phyloP scores from a whole-genome alignment of 2,113 vertebrate genomes.

The Caloenas nicobarica region DNA sequence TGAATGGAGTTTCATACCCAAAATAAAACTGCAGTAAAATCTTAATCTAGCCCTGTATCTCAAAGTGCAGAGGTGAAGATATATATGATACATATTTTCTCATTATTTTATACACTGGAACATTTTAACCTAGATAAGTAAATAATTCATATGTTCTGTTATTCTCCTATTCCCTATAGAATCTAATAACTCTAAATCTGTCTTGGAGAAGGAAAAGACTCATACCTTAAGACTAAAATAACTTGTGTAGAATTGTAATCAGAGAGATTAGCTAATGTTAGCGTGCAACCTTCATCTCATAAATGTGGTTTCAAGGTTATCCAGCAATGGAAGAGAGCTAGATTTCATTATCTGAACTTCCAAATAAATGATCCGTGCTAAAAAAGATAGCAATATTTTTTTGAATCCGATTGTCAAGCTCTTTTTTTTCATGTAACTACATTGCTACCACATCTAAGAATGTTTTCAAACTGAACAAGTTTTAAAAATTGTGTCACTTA shows the following conservation, averaged over 20 bases:
- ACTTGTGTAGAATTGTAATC: conserved; percentile 1
- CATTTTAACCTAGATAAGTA: neutral
- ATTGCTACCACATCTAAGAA: neutral
- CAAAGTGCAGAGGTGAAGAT: neutral
- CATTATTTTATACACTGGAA: neutral
- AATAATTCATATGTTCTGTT: neutral
- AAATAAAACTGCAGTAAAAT: neutral
- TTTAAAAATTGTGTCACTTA: neutral
- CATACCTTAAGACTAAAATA: neutral
- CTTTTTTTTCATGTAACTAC: neutral
- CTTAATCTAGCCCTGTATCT: neutral
- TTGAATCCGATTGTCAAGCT: neutral
- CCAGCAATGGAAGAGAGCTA: neutral
- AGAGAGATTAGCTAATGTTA: conserved; percentile 14
- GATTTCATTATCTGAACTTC: conserved; percentile 13
- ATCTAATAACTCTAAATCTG: neutral
- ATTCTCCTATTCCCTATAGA: neutral
- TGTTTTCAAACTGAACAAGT: conserved; percentile 18
- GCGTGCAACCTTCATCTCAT: neutral
- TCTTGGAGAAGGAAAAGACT: neutral
- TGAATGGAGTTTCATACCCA: neutral
- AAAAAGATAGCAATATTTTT: neutral
- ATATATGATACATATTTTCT: neutral
- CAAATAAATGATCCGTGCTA: conserved; percentile 3
- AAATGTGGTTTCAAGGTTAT: conserved; percentile 54